Base-by-base conservation (phyloP, 2,113 vertebrate genomes). In the Andinoacara biseriatus region DNA sequence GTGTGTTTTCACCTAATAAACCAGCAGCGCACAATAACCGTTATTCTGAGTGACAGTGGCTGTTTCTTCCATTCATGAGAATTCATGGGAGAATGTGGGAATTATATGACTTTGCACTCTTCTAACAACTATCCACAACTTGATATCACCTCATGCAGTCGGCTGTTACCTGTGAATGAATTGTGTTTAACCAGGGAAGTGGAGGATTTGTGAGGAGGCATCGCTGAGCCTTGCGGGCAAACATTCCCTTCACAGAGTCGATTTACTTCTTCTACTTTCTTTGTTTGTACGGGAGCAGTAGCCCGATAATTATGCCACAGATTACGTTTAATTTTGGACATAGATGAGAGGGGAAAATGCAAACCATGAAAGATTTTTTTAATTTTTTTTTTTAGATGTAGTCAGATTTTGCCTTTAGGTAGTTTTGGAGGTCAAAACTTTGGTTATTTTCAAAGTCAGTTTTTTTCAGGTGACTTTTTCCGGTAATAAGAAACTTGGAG, bases 41-140 rank as follows among this genome's bases (percentile, higher is more conserved):
- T 24, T 67, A 58, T 59, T 29, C 85, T 86, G 76, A 83, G 43
- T 86, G 75, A 89, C 90, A 72, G 46, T 72, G 26, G 86, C 76
- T 82, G 84, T 89, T 82, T 49, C 52, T 84, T 81, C 69, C 83
- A 52, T 78, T 90, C 78, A 87, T 76, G 83, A 83, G 76, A n/a
- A n/a, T n/a, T n/a, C 78, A 58, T 2, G 1, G 61, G 76, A 84
- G 52, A 81, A 59, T 84, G 78, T 78, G 69, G 86, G 49, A 82
- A 76, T 84, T 72, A 58, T 58, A 75, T 62, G 54, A 78, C 69
- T 83, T 86, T 69, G 81, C 62, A 43, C 72, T 87, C 76, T 49
- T 49, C 72, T 84, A 82, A 86, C 83, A 87, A 67, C 79, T 63
- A 58, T 74, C 62, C 65, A 83, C 78, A 79, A 78, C 78, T 79